Evolutionary conservation across 2,888 invertebrate species (phyloP), one percentile per base, ranked within the genome.

Genomic region (Sussaba pulchella): DNA sequence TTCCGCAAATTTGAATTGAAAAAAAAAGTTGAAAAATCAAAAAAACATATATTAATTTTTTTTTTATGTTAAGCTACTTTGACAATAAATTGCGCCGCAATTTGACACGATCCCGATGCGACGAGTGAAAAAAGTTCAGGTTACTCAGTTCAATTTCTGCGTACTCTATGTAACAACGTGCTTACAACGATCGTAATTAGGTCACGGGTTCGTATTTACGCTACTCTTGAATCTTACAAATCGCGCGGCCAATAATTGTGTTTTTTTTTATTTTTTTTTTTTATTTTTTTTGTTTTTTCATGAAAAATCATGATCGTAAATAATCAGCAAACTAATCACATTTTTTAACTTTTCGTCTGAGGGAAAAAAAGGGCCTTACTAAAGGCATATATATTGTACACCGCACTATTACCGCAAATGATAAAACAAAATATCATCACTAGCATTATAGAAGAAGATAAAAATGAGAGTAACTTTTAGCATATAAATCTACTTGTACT

Each of bases 401-500:
- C 36, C 59, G 75, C 41, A 52, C 73, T 85, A 85, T 86, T 82
- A n/a, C n/a, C 85, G 84, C 85, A 85, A 79, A 78, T 82, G 71
- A 83, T 83, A 85, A 86, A 86, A 86, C 82, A 81, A 73, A 83
- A 79, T 80, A 83, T 85, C 83, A 84, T 84, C 84, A 74, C 81
- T 83, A 77, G 45, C 82, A 81, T 84, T 80, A 80, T 80, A 78
- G 81, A 82, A 82, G 84, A 84, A 83, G 67, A 80, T 81, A 82
- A 80, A 36, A 81, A 80, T 63, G 41, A 64, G 77, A 50, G 64
- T 85, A 85, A 83, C 81, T 83, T 86, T 81, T 84, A 85, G 84
- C 83, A 8, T 39, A 85, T 85, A 84, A 85, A 52, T 83, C 85
- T 86, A 85, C 84, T 86, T 86, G 86, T 86, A 86, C 86, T 86